A percentile compares a stretch with the other conserved stretches of the same genome.
Evolutionary conservation across 2,888 invertebrate species (phyloP).

Genomic region (Athalia cordata): DNA sequence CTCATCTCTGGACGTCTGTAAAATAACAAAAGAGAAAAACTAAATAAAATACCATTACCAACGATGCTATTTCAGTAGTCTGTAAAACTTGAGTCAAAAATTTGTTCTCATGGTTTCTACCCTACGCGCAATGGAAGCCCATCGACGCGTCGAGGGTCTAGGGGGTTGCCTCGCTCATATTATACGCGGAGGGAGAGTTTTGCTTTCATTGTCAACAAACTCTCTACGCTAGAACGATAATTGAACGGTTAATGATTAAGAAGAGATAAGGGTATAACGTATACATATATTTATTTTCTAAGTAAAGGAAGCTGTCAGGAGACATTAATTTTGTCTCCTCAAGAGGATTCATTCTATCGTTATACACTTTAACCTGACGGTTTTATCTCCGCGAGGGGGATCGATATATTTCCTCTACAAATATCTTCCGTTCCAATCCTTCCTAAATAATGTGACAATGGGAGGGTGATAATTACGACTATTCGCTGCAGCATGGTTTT

Average conservation of each 20-base stretch:
- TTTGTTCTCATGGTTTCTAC: neutral
- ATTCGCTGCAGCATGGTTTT: slow-evolving; percentile 3
- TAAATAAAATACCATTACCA: neutral
- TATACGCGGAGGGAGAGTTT: slow-evolving; percentile 9
- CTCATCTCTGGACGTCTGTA: slow-evolving; percentile 70
- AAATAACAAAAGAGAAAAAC: slow-evolving; percentile 45
- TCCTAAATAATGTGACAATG: neutral
- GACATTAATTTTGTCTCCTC: neutral
- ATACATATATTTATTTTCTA: neutral
- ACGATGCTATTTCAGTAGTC: neutral
- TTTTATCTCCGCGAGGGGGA: neutral
- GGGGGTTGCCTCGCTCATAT: too few species aligned
- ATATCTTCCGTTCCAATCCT: too few species aligned
- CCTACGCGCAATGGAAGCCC: slow-evolving; percentile 4
- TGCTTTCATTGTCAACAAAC: slow-evolving; percentile 32
- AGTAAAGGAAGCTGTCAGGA: neutral
- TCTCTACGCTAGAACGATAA: neutral
- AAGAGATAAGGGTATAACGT: neutral
- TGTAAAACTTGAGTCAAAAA: neutral
- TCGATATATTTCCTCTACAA: too few species aligned
- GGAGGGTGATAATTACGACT: slow-evolving; percentile 34
- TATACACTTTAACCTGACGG: neutral
- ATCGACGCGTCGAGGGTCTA: slow-evolving; percentile 4
- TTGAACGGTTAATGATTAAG: slow-evolving; percentile 35
- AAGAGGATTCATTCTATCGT: neutral